Conservation (phyloP, 64 coral and sea anemone genomes). For the Montipora capricornis region DNA sequence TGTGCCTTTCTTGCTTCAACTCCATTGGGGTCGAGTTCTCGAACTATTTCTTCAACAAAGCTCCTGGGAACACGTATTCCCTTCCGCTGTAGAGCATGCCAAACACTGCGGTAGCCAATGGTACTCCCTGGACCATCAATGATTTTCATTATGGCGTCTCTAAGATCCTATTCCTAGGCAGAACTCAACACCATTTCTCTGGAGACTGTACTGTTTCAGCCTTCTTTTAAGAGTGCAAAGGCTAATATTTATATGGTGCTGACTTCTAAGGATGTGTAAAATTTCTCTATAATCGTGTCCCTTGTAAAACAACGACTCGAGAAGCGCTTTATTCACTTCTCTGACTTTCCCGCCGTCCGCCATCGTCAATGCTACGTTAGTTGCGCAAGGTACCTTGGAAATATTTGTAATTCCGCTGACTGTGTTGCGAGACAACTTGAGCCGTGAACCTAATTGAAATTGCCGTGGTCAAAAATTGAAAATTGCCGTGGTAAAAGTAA, state of each 20-base stretch:
- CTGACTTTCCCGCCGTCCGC: too few species aligned
- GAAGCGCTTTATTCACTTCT: too few species aligned
- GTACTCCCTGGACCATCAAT: slow-evolving; percentile 25
- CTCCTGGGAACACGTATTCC: slow-evolving; percentile 21
- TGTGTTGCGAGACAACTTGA: too few species aligned
- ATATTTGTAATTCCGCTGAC: too few species aligned
- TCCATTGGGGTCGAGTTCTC: neutral
- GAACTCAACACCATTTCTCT: slow-evolving; percentile 34
- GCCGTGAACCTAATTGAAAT: too few species aligned
- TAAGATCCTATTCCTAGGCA: neutral
- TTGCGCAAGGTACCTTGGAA: too few species aligned
- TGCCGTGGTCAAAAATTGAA: too few species aligned
- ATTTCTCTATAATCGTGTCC: too few species aligned
- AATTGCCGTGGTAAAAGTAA: too few species aligned
- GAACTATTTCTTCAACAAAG: neutral
- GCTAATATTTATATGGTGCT: neutral
- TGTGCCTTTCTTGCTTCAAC: neutral
- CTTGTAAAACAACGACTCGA: too few species aligned
- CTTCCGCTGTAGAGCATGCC: slow-evolving; percentile 26
- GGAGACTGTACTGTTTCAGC: slow-evolving; percentile 38
- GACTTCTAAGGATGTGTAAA: too few species aligned
- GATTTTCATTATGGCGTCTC: neutral
- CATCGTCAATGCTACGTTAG: too few species aligned
- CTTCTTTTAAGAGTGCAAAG: slow-evolving; percentile 43
- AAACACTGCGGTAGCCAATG: slow-evolving; percentile 34